Conservation (phyloP, 2,113 vertebrate genomes). For the Ophthalmotilapia sp. region DNA sequence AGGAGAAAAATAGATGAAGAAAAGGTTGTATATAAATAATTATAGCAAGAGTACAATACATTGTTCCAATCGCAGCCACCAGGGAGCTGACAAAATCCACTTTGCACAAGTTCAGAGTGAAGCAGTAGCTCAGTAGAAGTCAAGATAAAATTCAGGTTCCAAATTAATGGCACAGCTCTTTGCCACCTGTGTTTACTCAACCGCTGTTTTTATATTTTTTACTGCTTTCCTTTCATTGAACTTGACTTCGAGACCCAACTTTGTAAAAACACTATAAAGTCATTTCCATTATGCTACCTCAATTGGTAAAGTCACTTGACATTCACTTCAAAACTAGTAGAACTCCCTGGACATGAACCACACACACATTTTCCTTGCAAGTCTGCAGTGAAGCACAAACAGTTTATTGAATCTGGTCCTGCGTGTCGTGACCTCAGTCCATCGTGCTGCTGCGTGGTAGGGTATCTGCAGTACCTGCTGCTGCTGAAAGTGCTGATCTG, state of each 20-base stretch:
- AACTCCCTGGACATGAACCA: background rate
- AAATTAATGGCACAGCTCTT: background rate
- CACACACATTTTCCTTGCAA: background rate
- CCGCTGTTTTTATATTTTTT: background rate
- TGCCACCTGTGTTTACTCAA: background rate
- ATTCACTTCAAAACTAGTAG: background rate
- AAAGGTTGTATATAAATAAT: background rate
- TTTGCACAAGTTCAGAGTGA: background rate
- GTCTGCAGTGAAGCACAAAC: background rate
- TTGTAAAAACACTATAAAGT: background rate
- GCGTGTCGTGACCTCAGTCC: background rate
- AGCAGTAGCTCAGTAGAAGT: background rate
- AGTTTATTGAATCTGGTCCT: constrained; percentile 9
- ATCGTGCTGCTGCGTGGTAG: background rate
- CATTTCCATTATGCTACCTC: background rate
- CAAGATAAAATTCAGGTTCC: background rate
- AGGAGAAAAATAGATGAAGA: background rate
- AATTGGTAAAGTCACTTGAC: background rate
- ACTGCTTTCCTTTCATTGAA: background rate
- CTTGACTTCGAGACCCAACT: background rate
- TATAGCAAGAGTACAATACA: background rate
- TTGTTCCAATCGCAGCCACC: background rate
- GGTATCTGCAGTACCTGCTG: background rate
- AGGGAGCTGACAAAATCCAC: background rate
- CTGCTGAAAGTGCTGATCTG: background rate